Evolutionary conservation across 2,113 vertebrate species (phyloP).

Genomic region (Menura novaehollandiae): DNA sequence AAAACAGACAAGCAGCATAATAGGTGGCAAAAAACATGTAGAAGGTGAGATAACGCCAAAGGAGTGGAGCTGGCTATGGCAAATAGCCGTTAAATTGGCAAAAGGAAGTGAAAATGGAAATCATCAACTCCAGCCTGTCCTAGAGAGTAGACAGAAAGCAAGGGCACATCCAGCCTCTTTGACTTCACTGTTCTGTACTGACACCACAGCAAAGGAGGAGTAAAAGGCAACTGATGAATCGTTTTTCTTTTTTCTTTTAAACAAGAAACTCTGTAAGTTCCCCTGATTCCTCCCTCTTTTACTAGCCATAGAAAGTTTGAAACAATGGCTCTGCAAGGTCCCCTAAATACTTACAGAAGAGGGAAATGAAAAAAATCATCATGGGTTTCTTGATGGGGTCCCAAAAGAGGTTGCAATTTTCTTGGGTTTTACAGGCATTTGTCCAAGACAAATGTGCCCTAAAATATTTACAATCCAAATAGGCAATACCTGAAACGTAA

Average conservation of each 20-base stretch:
- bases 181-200: background rate
- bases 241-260: background rate
- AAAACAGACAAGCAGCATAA: conserved; percentile 12
- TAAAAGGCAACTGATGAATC: background rate
- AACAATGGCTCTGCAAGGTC: background rate
- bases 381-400: background rate
- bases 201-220: background rate
- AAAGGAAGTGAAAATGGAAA: conserved; percentile 71
- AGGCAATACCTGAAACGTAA: background rate
- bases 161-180: background rate
- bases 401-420: background rate
- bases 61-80: conserved; percentile 15
- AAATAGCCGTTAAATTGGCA: conserved; percentile 61
- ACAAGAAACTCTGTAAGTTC: background rate
- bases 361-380: background rate
- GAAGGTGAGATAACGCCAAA: conserved; percentile 55
- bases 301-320: background rate
- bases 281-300: background rate
- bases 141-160: background rate
- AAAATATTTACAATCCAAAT: background rate
- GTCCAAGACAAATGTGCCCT: background rate
- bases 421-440: background rate
- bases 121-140: background rate
- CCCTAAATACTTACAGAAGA: background rate
- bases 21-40: conserved; percentile 51